Conservation (phyloP, 64 coral and sea anemone species). For the Montipora foliosa region DNA sequence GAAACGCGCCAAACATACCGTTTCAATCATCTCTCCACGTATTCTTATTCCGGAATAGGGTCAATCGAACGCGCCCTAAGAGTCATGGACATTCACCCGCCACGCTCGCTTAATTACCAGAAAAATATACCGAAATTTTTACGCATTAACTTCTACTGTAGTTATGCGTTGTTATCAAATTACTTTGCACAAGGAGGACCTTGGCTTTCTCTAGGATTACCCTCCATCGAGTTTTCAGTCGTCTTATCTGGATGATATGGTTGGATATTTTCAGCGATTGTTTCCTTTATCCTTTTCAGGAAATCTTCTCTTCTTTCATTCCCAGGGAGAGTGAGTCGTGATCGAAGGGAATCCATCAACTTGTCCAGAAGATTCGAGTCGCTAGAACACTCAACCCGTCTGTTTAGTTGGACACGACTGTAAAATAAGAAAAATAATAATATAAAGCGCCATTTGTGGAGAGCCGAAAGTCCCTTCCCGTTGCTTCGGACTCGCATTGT, state of each 20-base stretch:
- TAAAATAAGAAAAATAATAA: background rate
- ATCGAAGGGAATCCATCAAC: slow-evolving; percentile 14
- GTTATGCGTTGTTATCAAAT: too few relatives aligned
- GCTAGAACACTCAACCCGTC: background rate
- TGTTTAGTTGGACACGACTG: slow-evolving; percentile 40
- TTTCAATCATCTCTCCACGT: too few relatives aligned
- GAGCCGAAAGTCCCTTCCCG: too few relatives aligned
- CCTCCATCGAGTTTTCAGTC: background rate
- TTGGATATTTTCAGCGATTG: slow-evolving; percentile 24
- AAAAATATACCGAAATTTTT: too few relatives aligned
- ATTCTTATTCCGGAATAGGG: too few relatives aligned
- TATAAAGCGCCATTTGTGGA: too few relatives aligned
- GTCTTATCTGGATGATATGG: background rate
- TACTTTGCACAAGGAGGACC: background rate
- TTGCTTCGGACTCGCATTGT: too few relatives aligned
- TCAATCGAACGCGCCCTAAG: too few relatives aligned
- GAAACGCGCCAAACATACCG: too few relatives aligned
- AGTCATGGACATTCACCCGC: too few relatives aligned
- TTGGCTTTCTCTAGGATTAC: background rate
- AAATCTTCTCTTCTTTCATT: slow-evolving; percentile 6
- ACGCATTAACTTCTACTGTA: too few relatives aligned
- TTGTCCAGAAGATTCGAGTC: slow-evolving; percentile 25
- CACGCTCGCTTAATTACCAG: too few relatives aligned
- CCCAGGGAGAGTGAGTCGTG: background rate
- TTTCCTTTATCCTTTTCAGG: slow-evolving; percentile 7